These are phyloP conservation scores for Orientallactaga sibirica DNA, from an alignment of 2,797 vertebrate species.

Conservation along the genomic window DNA sequence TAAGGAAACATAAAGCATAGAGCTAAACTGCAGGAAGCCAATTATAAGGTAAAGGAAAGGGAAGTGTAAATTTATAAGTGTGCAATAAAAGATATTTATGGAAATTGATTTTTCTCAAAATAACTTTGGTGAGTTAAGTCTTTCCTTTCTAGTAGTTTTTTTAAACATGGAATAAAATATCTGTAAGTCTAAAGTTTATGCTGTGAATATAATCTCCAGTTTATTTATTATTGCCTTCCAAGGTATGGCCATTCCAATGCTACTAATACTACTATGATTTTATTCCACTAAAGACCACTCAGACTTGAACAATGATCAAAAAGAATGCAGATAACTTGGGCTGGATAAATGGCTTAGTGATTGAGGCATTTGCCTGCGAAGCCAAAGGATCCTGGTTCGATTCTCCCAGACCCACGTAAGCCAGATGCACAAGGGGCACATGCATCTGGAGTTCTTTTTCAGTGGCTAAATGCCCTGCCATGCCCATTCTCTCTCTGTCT, in stretches of 20 bases:
- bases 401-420: too few species aligned
- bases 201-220: conserved; percentile 50
- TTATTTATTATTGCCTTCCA: not conserved
- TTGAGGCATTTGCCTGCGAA: too few species aligned
- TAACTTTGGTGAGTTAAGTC: conserved; percentile 71
- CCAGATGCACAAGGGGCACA: too few species aligned
- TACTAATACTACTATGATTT: conserved; percentile 50
- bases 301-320: conserved; percentile 41
- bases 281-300: not conserved
- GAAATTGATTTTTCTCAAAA: conserved; percentile 79
- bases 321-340: not conserved
- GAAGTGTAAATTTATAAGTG: conserved; percentile 76
- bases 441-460: too few species aligned
- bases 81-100: conserved; percentile 76
- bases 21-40: conserved; percentile 68
- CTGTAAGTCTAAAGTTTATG: conserved; percentile 57
- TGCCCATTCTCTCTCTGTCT: too few species aligned
- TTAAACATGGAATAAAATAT: conserved; percentile 64
- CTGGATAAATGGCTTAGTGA: too few species aligned
- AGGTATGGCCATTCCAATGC: conserved; percentile 10
- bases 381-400: too few species aligned
- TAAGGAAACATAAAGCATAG: conserved; percentile 62
- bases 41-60: conserved; percentile 59
- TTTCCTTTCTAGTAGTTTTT: conserved; percentile 62
- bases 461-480: too few species aligned